Evolutionary conservation across 2,113 vertebrate genomes (phyloP), one percentile per base, ranked within the genome.

Genomic region (Phylloscopus trochilus): DNA sequence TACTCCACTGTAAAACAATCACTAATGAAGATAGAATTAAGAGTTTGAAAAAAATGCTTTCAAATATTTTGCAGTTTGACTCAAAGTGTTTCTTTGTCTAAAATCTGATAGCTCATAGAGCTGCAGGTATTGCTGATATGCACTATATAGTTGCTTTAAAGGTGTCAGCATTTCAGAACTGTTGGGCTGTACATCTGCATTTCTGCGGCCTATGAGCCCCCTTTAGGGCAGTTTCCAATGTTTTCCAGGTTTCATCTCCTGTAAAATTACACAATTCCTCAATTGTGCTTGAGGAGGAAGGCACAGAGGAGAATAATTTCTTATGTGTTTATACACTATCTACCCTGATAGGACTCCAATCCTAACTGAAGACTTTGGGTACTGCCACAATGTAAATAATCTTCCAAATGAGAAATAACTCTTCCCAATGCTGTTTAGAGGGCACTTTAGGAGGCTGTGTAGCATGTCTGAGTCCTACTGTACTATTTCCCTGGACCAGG

Each of bases 1-100:
- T 95, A 55, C 58, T 85, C 49, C 43, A 22, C 70, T 83, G 59
- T 80, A 83, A 94, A 95, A 46, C 51, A 85, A 55, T 59, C 31
- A 18, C 28, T 90, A 94, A 79, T 5, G 23, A 89, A 66, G 43
- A 33, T 20, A 69, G 60, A 88, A 81, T n/a, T 91, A 62, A 58
- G 21, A 76, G 53, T 19, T 53, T 73, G 49, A 73, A 79, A 74
- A 79, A 83, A 85, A 69, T 4, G 18, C 39, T 80, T 70, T 77
- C 58, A 28, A 70, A 55, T 76, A 27, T 37, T n/a, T 55, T 13
- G 22, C 33, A 63, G 30, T 41, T 90, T 84, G 78, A 76, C 13
- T 92, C 62, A 47, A 17, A 90, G 9, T 22, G 27, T 23, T 70
- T 83, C 51, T n/a, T 55, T 60, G 20, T 52, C 35, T 83, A 24